Conservation (phyloP, 2,113 vertebrate species). For the Antigone vipio region DNA sequence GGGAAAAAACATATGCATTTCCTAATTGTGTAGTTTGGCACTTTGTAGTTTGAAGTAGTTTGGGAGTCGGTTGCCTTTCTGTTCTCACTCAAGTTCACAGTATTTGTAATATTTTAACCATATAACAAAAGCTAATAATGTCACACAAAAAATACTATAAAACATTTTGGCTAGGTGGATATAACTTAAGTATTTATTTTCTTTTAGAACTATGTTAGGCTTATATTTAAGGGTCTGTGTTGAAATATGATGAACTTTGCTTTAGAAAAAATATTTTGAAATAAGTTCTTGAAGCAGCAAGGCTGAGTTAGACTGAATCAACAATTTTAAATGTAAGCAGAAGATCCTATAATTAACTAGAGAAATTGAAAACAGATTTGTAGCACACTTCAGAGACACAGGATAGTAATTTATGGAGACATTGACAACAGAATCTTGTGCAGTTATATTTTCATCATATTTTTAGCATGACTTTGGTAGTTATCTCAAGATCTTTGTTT, state of each 20-base stretch:
- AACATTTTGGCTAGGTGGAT: not conserved
- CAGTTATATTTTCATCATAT: not conserved
- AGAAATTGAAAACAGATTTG: not conserved
- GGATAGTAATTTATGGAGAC: not conserved
- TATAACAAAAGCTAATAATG: not conserved
- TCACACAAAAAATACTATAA: not conserved
- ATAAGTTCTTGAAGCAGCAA: not conserved
- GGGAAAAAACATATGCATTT: rapidly evolving
- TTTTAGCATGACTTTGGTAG: not conserved
- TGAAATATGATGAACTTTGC: not conserved
- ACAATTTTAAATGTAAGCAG: not conserved
- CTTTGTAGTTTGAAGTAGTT: not conserved
- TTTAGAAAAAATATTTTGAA: not conserved
- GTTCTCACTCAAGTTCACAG: not conserved
- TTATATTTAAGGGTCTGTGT: not conserved
- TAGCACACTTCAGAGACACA: not conserved
- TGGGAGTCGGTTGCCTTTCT: not conserved
- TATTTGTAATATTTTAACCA: not conserved
- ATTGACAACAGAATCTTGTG: not conserved
- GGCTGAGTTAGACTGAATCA: not conserved
- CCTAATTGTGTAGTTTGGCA: not conserved
- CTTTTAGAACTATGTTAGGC: not conserved
- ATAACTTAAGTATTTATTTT: not conserved
- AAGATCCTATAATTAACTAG: not conserved
- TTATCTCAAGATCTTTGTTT: not conserved